phyloP scores from a whole-genome alignment of 1,140 invertebrate species.

The Drosophila teissieri region DNA sequence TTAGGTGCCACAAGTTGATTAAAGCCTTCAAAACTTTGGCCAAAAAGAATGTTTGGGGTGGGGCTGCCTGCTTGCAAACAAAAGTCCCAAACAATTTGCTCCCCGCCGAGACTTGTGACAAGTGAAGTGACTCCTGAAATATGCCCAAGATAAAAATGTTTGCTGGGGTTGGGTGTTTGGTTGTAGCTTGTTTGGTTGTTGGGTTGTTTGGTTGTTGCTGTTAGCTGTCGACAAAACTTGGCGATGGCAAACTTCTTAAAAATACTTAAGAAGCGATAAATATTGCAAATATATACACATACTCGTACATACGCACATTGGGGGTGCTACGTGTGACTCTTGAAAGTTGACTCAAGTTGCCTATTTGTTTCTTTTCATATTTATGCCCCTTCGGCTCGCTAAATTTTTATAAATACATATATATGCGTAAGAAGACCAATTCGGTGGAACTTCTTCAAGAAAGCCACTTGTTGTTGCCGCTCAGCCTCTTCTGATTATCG shows the following conservation, averaged over 20 bases:
- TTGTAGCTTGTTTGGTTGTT: conserved; percentile 16
- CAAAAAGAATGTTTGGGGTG: conserved; percentile 49
- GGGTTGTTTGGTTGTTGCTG: conserved; percentile 41
- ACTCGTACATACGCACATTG: conserved; percentile 26
- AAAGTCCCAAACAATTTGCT: conserved; percentile 21
- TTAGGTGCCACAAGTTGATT: conserved; percentile 75
- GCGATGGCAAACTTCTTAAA: conserved; percentile 75
- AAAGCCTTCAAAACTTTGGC: conserved; percentile 75
- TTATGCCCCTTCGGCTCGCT: neutral
- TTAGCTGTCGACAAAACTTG: conserved; percentile 62
- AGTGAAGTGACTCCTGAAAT: conserved; percentile 78
- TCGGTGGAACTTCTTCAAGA: conserved; percentile 27
- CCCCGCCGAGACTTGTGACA: conserved; percentile 50
- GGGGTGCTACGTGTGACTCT: conserved; percentile 54
- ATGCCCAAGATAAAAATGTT: conserved; percentile 74
- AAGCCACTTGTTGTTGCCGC: conserved; percentile 54
- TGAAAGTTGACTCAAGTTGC: conserved; percentile 73
- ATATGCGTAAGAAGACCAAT: neutral
- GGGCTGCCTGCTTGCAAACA: neutral
- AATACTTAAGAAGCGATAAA: conserved; percentile 82
- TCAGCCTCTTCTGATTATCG: conserved; percentile 64
- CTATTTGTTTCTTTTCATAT: conserved; percentile 68
- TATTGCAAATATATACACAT: conserved; percentile 55
- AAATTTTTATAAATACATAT: neutral
- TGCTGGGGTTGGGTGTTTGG: conserved; percentile 57